These are phyloP conservation scores for Callyntrura sp. DNA, from an alignment of 2,888 invertebrate genomes.

Conservation along the genomic window DNA sequence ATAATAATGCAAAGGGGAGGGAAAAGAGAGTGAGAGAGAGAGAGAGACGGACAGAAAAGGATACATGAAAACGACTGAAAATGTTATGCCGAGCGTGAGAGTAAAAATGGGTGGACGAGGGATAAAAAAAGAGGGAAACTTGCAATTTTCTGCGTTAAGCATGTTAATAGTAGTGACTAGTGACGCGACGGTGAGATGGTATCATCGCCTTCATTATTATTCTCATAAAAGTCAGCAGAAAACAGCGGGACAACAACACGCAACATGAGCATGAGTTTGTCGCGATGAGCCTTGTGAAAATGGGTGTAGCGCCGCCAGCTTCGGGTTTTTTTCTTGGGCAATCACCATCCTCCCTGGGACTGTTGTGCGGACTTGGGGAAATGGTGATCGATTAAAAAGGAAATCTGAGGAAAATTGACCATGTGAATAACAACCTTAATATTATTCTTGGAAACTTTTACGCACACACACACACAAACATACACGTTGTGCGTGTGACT, in stretches of 20 bases:
- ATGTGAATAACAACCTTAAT: background rate
- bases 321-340: background rate
- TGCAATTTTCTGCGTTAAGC: conserved; percentile 10
- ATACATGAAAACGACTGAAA: background rate
- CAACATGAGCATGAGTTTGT: background rate
- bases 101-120: background rate
- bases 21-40: background rate
- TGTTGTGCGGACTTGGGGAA: background rate
- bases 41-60: background rate
- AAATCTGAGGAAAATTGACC: background rate
- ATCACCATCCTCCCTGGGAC: background rate
- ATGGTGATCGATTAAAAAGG: background rate
- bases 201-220: conserved; percentile 2
- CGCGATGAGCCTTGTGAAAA: background rate
- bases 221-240: conserved; percentile 35
- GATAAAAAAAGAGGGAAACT: background rate
- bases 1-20: conserved; percentile 49
- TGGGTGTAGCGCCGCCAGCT: background rate
- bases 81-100: conserved; percentile 12
- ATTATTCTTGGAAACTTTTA: background rate
- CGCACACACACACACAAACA: background rate
- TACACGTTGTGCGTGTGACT: background rate
- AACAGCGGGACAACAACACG: conserved; percentile 29
- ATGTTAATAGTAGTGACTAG: background rate
- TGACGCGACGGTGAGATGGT: background rate